Percentiles rank a stretch among this genome's conserved stretches.
Evolutionary conservation across 2,888 invertebrate genomes (phyloP).

Genomic region (Ptychoptera contaminata): DNA sequence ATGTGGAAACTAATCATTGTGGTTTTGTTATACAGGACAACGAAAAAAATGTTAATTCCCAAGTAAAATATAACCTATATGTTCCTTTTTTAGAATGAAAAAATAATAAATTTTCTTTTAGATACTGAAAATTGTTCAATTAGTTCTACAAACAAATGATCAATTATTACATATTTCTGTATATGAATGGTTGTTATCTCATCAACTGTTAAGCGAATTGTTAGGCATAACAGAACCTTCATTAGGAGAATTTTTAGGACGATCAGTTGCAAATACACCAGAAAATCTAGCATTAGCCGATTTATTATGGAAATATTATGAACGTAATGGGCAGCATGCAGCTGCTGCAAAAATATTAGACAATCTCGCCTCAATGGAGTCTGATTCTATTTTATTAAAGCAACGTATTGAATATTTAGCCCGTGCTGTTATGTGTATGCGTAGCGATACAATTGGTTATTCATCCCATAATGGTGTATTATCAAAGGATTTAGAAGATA

Average conservation of each 20-base stretch:
- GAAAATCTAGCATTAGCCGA: constrained; percentile 51
- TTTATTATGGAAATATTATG: constrained; percentile 91
- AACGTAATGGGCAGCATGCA: constrained; percentile 78
- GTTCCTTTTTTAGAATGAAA: too few species aligned
- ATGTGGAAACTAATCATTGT: too few species aligned
- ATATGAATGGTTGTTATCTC: constrained; percentile 83
- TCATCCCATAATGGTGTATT: constrained; percentile 60
- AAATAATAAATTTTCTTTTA: constrained; percentile 1
- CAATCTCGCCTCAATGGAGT: constrained; percentile 48
- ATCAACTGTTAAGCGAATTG: constrained; percentile 54
- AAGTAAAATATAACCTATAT: constrained; percentile 19
- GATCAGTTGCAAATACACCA: constrained; percentile 34
- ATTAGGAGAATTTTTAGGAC: constrained; percentile 28
- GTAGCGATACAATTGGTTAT: constrained; percentile 65
- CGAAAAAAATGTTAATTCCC: constrained; percentile 15
- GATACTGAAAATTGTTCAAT: constrained; percentile 44
- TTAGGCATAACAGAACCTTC: constrained; percentile 36
- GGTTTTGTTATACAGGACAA: constrained; percentile 12
- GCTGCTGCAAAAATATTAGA: constrained; percentile 85
- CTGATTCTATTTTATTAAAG: constrained; percentile 50
- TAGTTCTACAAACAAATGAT: constrained; percentile 56
- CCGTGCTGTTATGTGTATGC: constrained; percentile 87
- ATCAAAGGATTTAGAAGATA: constrained; percentile 80
- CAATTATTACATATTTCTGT: constrained; percentile 81
- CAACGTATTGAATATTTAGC: constrained; percentile 84